Base-by-base conservation (phyloP, 2,888 invertebrate species). In the Toxonevra muliebris region DNA sequence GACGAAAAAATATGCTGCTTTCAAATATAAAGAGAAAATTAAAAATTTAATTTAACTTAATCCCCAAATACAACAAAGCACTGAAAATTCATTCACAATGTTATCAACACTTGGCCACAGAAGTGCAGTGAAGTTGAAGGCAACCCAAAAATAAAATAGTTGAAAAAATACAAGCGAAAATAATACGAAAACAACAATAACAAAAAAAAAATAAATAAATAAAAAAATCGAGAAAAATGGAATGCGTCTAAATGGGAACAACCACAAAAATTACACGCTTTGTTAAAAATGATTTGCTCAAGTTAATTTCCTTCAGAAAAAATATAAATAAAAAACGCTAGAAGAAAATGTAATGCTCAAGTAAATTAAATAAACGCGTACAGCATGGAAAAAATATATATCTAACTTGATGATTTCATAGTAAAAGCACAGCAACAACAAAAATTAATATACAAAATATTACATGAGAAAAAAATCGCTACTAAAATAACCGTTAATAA, bases 61-160 rank as follows among this genome's bases (percentile, higher is more conserved):
- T 30, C 30, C 30, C 30, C 30, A 30, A 30, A 30, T 30, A 30
- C 30, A 30, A 30, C 30, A 30, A 30, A 30, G 30, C 30, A 30
- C 7, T 4, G 2, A 30, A 30, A 30, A 30, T 30, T 30, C 30
- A 30, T 30, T 30, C 30, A 59, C 41, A 65, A 65, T 59, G 59
- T 52, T 52, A 59, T 20, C 65, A 65, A 65, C 65, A 65, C 52
- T 65, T 42, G 65, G 59, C 59, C 65, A 65, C 65, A 65, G 42
- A 59, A 59, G 65, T 53, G 54, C 62, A 53, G 15, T 54, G 9
- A 42, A 54, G 54, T 42, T 53, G 53, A 62, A 48, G 42, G 30
- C 53, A 42, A 30, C 62, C 43, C 17, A 42, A 30, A 43, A 54
- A 62, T 54, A 42, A n/a, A 30, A 30, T 30, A 30, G 30, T 30